Base-by-base conservation (phyloP, 1,140 invertebrate genomes). In the Cydia strobilella region DNA sequence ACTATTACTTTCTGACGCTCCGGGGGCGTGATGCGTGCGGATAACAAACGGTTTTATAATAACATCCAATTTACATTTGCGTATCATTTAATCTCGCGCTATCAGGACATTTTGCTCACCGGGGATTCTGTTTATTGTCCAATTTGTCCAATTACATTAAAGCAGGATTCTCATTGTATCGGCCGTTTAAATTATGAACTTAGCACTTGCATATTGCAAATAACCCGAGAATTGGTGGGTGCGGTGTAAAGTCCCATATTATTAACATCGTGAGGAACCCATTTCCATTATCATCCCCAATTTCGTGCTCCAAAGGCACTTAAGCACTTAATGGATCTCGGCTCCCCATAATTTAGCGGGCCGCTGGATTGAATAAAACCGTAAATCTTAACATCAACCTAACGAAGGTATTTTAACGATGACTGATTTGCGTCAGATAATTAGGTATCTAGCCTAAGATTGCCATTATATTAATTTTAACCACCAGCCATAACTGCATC, bases 251-350 rank as follows among this genome's bases (percentile, higher is more conserved):
- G 81, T 86, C 80, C 84, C 84, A 85, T 89, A 90, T 89, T 91
- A 88, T 89, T 91, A 88, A 86, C 87, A 91, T 90, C 88, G 87
- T 88, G 83, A 86, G 85, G 85, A 83, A 86, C 87, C 86, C 87
- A 89, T 92, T 90, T 88, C 88, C 86, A 90, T 90, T 92, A 92
- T 90, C 86, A 87, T 89, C 87, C 84, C 81, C 86, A 92, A 90
- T 90, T 90, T 90, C 83, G 86, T 89, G 84, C 88, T 90, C 84
- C 84, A 83, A 84, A 88, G 86, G 85, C 87, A 90, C 86, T 89
- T 89, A 88, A 88, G 86, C 84, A 89, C 86, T 91, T 90, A 90
- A 90, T 89, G 86, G 85, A 87, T 90, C 85, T 86, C 88, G 82
- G 86, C 86, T 86, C 82, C 78, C 82, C 83, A 84, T 89, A 89